phyloP scores from a whole-genome alignment of 2,888 invertebrate genomes.

The Mimachlamys varia region DNA sequence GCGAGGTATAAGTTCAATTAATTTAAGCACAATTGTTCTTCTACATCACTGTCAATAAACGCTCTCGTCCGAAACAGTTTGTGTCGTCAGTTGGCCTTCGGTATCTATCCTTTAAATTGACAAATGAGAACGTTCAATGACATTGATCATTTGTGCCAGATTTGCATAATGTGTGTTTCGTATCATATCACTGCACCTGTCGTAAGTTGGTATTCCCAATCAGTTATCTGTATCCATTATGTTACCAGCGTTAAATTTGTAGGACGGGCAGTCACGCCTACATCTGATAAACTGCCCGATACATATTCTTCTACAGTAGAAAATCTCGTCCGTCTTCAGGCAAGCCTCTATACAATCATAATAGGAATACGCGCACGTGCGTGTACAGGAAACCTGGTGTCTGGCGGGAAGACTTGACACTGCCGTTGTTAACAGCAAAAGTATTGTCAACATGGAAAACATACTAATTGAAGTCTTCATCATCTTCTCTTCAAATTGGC shows the following conservation, averaged over 20 bases:
- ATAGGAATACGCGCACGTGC: constrained; percentile 18
- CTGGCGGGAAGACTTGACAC: constrained; percentile 20
- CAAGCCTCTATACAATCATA: background rate
- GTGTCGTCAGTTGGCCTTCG: background rate
- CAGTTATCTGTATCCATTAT: background rate
- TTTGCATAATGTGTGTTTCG: background rate
- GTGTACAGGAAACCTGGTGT: background rate
- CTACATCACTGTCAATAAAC: background rate
- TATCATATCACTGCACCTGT: background rate
- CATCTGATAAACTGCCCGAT: background rate
- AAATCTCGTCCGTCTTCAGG: background rate
- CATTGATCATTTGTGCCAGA: background rate
- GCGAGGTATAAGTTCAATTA: background rate
- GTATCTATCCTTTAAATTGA: background rate
- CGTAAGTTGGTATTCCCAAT: background rate
- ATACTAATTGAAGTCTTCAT: background rate
- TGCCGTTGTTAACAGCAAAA: background rate
- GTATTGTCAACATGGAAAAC: background rate
- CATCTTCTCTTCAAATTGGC: background rate
- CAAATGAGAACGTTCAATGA: background rate
- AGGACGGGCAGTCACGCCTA: background rate
- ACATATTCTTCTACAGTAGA: background rate
- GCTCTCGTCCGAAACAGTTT: background rate
- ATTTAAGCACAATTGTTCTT: background rate
- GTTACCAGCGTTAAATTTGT: background rate